phyloP scores from a whole-genome alignment of 1,140 invertebrate species.

The Uloborus diversus region DNA sequence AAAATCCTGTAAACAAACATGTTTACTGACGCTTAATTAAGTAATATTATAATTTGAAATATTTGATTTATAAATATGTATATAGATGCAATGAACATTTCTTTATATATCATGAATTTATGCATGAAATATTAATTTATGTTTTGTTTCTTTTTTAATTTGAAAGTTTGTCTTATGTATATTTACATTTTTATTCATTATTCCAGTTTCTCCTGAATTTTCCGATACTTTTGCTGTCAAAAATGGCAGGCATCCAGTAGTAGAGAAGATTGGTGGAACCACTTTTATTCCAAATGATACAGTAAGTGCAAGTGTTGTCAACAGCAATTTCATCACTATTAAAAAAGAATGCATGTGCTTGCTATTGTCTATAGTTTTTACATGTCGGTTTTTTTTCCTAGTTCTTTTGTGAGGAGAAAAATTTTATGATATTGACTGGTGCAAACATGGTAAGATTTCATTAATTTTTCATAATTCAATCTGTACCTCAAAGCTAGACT shows the following conservation, averaged over 20 bases:
- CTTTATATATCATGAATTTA: too few species aligned
- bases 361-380: not conserved
- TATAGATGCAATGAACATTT: too few species aligned
- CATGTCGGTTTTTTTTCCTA: slow-evolving; percentile 63
- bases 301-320: not conserved
- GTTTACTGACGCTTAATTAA: too few species aligned
- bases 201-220: slow-evolving; percentile 77
- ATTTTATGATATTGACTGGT: slow-evolving; percentile 84
- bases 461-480: too few species aligned
- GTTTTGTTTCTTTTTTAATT: too few species aligned
- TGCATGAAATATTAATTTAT: too few species aligned
- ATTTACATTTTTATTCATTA: not conserved
- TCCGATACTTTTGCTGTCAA: slow-evolving; percentile 74
- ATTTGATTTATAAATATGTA: too few species aligned
- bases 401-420: slow-evolving; percentile 76
- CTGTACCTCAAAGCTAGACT: too few species aligned
- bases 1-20: too few species aligned
- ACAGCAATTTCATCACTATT: slow-evolving; percentile 14
- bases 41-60: too few species aligned
- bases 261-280: slow-evolving; percentile 73
- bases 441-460: slow-evolving; percentile 77
- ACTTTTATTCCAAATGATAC: slow-evolving; percentile 73
- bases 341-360: not conserved
- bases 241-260: slow-evolving; percentile 80
- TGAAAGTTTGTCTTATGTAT: too few species aligned